Evolutionary conservation across 2,113 vertebrate species (phyloP), one percentile per base, ranked within the genome.

Genomic region (Elgaria multicarinata): DNA sequence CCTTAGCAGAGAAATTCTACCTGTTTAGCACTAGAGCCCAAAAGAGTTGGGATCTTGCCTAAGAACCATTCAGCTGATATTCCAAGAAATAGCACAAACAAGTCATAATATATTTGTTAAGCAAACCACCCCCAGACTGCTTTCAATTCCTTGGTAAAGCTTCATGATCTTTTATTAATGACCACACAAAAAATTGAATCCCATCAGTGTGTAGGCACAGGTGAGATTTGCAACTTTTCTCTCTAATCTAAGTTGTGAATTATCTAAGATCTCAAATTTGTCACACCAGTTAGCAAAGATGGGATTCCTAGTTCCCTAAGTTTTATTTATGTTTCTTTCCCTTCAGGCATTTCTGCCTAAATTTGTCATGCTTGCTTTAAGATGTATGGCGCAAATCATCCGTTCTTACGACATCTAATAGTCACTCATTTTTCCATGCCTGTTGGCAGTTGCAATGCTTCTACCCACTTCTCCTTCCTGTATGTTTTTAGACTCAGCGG

Each of bases 331-430:
- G 86, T 14, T 86, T 7, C 10, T 75, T 26, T 86, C 16, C 26
- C 84, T 77, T 75, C 39, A 62, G 76, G 26, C 2, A 31, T 36
- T 62, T 86, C 85, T 92, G 87, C 85, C 87, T 46, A 75, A 91
- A 64, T 85, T 92, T 85, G 55, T 89, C 72, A 55, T 90, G 83
- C 92, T 91, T 58, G n/a, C 77, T 93, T 80, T 78, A 85, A 95
- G n/a, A 78, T 80, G 83, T 36, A 42, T 39, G 24, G 77, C 66
- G 92, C 67, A 87, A 90, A 88, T 71, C 87, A 95, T 92, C 86
- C 86, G 81, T 31, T 53, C 76, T 79, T 76, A 14, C 83, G 90
- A 91, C 83, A 86, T 3, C 13, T 87, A 87, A 86, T 89, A 85
- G 67, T 42, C 67, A 26, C 69, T 81, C 92, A 86, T 77, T 93